Percentiles rank a stretch among this genome's conserved stretches.
phyloP scores from a whole-genome alignment of 1,140 invertebrate species.

The Venturia canescens region DNA sequence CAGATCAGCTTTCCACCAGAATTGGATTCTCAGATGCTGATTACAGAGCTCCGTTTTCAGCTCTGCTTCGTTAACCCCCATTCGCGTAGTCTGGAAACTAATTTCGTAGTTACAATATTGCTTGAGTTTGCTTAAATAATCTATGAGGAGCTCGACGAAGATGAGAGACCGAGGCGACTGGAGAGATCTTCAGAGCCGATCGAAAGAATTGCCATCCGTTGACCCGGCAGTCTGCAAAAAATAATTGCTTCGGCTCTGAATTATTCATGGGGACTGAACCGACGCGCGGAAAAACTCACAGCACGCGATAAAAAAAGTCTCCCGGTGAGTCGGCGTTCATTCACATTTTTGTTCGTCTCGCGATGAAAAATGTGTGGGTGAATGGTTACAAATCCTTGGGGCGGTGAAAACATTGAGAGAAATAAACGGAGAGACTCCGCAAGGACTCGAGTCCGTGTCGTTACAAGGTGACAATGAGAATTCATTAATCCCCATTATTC shows the following conservation, averaged over 20 bases:
- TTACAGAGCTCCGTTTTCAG: too few species aligned
- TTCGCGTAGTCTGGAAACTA: too few species aligned
- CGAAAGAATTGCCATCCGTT: neutral
- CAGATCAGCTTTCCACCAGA: too few species aligned
- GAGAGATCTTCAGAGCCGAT: neutral
- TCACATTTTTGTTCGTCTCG: neutral
- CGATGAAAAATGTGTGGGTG: neutral
- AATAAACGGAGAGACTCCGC: neutral
- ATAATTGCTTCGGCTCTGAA: neutral
- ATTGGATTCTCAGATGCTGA: too few species aligned
- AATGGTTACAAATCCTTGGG: neutral
- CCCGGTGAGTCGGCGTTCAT: neutral
- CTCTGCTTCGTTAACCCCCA: too few species aligned
- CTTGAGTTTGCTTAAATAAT: too few species aligned
- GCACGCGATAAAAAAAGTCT: neutral
- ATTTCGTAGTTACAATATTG: too few species aligned
- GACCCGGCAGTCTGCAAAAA: neutral
- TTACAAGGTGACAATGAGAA: neutral
- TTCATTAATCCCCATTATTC: constrained; percentile 6
- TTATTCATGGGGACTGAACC: neutral
- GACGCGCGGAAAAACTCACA: neutral
- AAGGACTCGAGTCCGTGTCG: neutral
- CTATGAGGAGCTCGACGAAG: too few species aligned
- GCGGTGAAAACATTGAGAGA: neutral
- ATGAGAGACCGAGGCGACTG: too few species aligned